Base-by-base conservation (phyloP, 2,113 vertebrate species). In the Macquaria ambigua region DNA sequence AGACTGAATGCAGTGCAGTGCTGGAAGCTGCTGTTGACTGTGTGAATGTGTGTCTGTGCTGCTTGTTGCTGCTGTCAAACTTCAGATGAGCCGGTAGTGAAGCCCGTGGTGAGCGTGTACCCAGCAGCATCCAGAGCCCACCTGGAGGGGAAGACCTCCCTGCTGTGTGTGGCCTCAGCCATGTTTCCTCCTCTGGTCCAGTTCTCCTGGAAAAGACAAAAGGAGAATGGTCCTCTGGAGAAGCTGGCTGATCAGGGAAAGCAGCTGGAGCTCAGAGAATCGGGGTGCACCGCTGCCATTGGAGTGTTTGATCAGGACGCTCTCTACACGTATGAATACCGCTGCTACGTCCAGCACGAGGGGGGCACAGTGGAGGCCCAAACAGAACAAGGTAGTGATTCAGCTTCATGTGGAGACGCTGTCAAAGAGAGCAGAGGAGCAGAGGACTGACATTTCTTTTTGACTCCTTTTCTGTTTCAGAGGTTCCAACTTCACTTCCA, bases 141-240 rank as follows among this genome's bases (percentile, higher is more conserved):
- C 55, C 82, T 46, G 58, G 41, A 66, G 74, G 79, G 52, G 63
- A 59, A 5, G 41, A 88, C 64, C 59, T 20, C 48, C 64, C 87
- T 85, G 74, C 83, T 88, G 64, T 88, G 82, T 71, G 7, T 82
- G 79, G 87, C 87, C 69, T 82, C 82, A 46, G 14, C 0, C 71
- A 88, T 85, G 87, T 46, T 34, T 82, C 87, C 87, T 85, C 79
- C 87, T 79, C 20, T 53, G 83, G 87, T 85, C 74, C 43, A 16
- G 5, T 77, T 90, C 79, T 83, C 75, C 85, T 90, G 82, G 88
- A 85, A 25, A 23, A 83, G 64, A 41, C 68, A n/a, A 6, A 55
- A n/a, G 79, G 15, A 74, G 37, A 2, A 34, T 9, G 46, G 76
- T 15, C 0, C 9, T 25, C 12, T 11, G 69, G 68, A 81, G 73